Evolutionary conservation across 2,888 invertebrate species (phyloP), one percentile per base, ranked within the genome.

Genomic region (Minunthozetes semirufus): DNA sequence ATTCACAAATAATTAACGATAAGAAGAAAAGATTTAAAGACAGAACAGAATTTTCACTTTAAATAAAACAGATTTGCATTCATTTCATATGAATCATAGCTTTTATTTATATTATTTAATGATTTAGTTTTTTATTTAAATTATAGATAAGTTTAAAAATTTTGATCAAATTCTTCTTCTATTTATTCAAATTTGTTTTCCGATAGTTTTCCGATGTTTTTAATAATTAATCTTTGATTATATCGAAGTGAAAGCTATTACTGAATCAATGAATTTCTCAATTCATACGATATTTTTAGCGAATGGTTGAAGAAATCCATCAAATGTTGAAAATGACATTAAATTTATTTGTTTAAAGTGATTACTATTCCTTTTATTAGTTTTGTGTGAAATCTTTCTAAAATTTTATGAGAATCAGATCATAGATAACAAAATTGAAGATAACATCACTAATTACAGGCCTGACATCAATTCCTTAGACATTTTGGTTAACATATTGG

Each of bases 1-100:
- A 66, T 22, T 70, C 46, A 25, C 15, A 70, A 70, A 70, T 70
- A 70, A 70, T 70, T 46, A 46, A 70, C 13, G 13, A 19, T 48
- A 70, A 48, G 27, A 61, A 25, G 11, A 61, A 13, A 13, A n/a
- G n/a, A 42, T 1, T 27, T 3, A 59, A 27, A 27, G 13, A 59
- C 27, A 56, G 27, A 59, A 59, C n/a, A 1, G 27, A 15, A 22
- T 46, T 46, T 70, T 48, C 19, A 22, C 17, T 25, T 25, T 15
- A 70, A 70, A 48, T 70, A 70, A 48, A 70, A n/a, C 70, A 70
- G 70, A 70, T 70, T 70, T 70, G 48, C 70, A 48, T 70, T 19
- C 25, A 9, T 3, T 59, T 22, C 59, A 25, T 29, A 66, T 66
- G 63, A 66, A 3, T 66, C 63, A 66, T 33, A 27, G 25, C 33